Percentiles rank a stretch among this genome's conserved stretches.
Conservation (phyloP, 2,888 invertebrate genomes). For the Biston stratarius region DNA sequence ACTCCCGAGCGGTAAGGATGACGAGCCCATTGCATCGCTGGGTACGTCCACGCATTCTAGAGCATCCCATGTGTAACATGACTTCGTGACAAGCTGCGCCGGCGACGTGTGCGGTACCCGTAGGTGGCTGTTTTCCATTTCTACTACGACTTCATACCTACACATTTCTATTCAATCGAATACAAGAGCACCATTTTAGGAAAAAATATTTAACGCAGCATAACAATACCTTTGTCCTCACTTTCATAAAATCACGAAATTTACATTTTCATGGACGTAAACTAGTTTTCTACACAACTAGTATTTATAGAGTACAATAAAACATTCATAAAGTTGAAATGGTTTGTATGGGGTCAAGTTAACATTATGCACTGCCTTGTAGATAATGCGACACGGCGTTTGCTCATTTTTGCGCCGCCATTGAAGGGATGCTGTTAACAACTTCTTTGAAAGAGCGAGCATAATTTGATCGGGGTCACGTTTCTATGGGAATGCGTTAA, state of each 20-base stretch:
- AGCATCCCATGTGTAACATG: constrained; percentile 40
- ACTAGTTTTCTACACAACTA: constrained; percentile 65
- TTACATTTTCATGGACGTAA: constrained; percentile 68
- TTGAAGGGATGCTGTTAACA: constrained; percentile 86
- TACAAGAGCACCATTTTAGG: constrained; percentile 37
- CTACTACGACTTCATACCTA: constrained; percentile 39
- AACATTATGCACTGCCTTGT: constrained; percentile 79
- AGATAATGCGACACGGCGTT: constrained; percentile 77
- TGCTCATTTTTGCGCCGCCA: constrained; percentile 82
- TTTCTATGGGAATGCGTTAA: constrained; percentile 81
- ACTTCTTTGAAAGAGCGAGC: constrained; percentile 82
- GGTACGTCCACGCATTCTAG: constrained; percentile 50
- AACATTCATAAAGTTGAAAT: constrained; percentile 73
- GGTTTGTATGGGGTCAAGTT: constrained; percentile 78
- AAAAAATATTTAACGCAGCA: constrained; percentile 47
- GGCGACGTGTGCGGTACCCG: constrained; percentile 68
- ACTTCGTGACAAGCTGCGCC: constrained; percentile 33
- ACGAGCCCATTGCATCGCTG: constrained; percentile 52
- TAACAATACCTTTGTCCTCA: constrained; percentile 47
- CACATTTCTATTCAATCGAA: constrained; percentile 40
- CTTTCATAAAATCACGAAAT: constrained; percentile 51
- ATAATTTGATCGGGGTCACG: constrained; percentile 84
- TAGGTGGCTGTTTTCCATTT: constrained; percentile 65
- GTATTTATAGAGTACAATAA: constrained; percentile 75
- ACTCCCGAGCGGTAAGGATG: constrained; percentile 77